Evolutionary conservation across 2,797 vertebrate species (phyloP).

Genomic region (Liasis olivaceus): DNA sequence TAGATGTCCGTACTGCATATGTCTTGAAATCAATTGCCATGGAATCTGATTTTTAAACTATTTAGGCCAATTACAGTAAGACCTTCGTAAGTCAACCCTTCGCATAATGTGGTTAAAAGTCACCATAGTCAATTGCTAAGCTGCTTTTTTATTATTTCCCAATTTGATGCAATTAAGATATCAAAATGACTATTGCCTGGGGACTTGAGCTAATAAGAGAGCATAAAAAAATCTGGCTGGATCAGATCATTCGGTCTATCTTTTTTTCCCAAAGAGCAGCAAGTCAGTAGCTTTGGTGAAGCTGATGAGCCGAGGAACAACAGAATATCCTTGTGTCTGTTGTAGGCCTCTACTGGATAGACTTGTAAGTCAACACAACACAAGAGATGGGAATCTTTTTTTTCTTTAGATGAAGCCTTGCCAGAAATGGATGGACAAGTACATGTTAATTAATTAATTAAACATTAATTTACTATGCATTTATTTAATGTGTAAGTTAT

Average conservation of each 20-base stretch:
- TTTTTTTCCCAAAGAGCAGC: neutral
- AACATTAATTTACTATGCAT: neutral
- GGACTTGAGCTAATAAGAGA: neutral
- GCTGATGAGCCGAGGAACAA: neutral
- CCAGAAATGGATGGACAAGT: neutral
- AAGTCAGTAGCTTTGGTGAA: neutral
- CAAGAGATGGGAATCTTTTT: neutral
- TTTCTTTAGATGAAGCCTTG: neutral
- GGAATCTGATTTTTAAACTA: constrained; percentile 50
- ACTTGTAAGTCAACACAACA: neutral
- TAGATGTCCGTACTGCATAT: neutral
- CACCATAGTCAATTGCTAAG: constrained; percentile 26
- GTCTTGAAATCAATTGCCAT: constrained; percentile 42
- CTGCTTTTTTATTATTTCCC: constrained; percentile 24
- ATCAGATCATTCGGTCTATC: neutral
- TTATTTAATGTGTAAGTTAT: neutral
- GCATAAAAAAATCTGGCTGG: neutral
- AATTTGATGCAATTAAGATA: constrained; percentile 20
- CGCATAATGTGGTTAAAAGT: constrained; percentile 32
- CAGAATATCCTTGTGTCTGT: neutral
- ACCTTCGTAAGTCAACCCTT: constrained; percentile 43
- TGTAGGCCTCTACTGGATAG: neutral
- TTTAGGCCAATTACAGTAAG: constrained; percentile 60
- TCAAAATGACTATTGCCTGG: neutral
- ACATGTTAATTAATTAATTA: neutral